Conservation (phyloP, 2,888 invertebrate genomes). For the Junonia oenone region DNA sequence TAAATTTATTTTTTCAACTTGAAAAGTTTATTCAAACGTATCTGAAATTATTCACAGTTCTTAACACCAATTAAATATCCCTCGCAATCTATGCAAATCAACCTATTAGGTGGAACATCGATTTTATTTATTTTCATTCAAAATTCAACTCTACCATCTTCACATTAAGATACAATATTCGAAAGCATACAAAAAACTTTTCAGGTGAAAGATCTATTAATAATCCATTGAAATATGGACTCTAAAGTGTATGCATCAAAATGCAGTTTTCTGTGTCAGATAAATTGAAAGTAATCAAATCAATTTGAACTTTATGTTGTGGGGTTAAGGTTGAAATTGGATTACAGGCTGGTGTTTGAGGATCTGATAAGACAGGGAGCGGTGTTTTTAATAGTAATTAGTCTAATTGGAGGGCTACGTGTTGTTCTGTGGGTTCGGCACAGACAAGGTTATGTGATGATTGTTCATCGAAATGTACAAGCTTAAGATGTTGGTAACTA, state of each 20-base stretch:
- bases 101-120: slow-evolving; percentile 41
- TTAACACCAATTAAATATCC: slow-evolving; percentile 10
- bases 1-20: background rate
- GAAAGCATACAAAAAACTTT: background rate
- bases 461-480: background rate
- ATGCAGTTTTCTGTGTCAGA: background rate
- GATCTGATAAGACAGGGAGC: slow-evolving; percentile 31
- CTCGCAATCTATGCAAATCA: slow-evolving; percentile 47
- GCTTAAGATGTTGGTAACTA: too few relatives aligned
- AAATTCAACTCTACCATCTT: background rate
- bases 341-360: slow-evolving; percentile 16
- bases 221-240: slow-evolving; percentile 1
- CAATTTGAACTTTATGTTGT: slow-evolving; percentile 9
- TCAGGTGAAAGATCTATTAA: background rate
- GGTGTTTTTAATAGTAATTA: slow-evolving; percentile 59
- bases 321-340: slow-evolving; percentile 29
- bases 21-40: background rate
- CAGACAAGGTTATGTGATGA: background rate
- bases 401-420: slow-evolving; percentile 56
- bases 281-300: slow-evolving; percentile 1
- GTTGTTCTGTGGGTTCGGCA: slow-evolving; percentile 26
- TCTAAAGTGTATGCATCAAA: background rate
- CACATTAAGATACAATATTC: background rate
- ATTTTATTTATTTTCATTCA: slow-evolving; percentile 17
- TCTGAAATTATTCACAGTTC: background rate